Evolutionary conservation across 1,140 invertebrate species (phyloP), one percentile per base, ranked within the genome.

Genomic region (Drosophila rufa): DNA sequence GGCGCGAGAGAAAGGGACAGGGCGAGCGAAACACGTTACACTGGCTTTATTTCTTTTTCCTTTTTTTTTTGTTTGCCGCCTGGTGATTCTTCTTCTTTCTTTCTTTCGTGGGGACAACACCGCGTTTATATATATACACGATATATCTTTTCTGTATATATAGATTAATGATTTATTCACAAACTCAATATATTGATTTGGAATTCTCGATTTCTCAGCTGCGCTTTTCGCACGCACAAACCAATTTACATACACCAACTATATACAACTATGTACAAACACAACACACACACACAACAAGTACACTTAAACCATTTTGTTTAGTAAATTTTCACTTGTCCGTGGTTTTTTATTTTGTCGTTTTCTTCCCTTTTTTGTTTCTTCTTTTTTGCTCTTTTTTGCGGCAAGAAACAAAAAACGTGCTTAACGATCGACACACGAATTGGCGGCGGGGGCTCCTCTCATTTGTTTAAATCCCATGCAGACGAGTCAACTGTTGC

Each of bases 401-500:
- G 36, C 38, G 64, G 30, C 48, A 74, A 74, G 38, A 74, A 74
- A 73, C 53, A 38, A 71, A 83, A 85, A 85, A 85, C 82, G 82
- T 86, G 82, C 80, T 87, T 55, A 65, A 81, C 73, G 85, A 89
- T 89, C 85, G 77, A 66, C 82, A 59, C 58, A 75, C 59, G 53
- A 71, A 75, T 36, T 66, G 62, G 30, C 62, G 53, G 53, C 53
- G 53, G 53, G 53, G 36, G 38, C 53, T 66, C 56, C 51, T 67
- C 53, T 60, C 66, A 58, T 77, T 74, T 78, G 46, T 46, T 45
- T 69, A 65, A 53, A 86, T 73, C 70, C 69, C 85, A 84, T 90
- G 85, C 85, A 89, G 85, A 89, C 85, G 85, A 84, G 78, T 90
- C 79, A 90, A 90, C 86, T 85, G 85, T 76, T 90, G 81, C 79